Conservation (phyloP, 2,797 vertebrate genomes). For the Hyperoplus immaculatus region DNA sequence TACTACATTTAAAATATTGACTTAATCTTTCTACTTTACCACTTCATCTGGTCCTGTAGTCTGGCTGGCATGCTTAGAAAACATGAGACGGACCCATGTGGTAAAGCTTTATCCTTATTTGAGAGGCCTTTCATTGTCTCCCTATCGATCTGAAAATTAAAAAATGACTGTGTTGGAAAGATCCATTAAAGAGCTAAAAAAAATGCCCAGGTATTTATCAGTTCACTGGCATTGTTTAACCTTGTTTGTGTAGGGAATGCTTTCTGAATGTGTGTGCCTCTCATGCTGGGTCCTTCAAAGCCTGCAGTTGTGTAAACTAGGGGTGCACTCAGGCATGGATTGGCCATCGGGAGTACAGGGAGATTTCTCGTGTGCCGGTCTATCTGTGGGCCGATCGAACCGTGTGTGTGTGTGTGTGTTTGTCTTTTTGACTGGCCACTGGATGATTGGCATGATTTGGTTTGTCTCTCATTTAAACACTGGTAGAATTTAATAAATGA, state of each 20-base stretch:
- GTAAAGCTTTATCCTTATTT: conserved; percentile 77
- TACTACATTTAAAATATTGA: conserved; percentile 52
- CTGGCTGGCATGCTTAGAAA: conserved; percentile 74
- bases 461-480: too few relatives aligned
- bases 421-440: too few relatives aligned
- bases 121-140: conserved; percentile 76
- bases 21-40: conserved; percentile 52
- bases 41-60: conserved; percentile 64
- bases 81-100: conserved; percentile 68
- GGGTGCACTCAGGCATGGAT: too few relatives aligned
- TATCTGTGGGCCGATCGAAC: too few relatives aligned
- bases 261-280: conserved; percentile 29
- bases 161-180: conserved; percentile 78
- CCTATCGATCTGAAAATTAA: conserved; percentile 77
- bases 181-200: conserved; percentile 66
- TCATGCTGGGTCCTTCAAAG: conserved; percentile 18
- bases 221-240: conserved; percentile 43
- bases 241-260: conserved; percentile 48
- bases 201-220: conserved; percentile 69
- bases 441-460: too few relatives aligned
- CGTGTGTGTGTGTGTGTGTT: too few relatives aligned
- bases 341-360: too few relatives aligned
- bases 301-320: conserved; percentile 6
- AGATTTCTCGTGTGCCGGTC: too few relatives aligned
- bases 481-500: too few relatives aligned